phyloP scores from a whole-genome alignment of 2,888 invertebrate species.

The Xylota segnis region DNA sequence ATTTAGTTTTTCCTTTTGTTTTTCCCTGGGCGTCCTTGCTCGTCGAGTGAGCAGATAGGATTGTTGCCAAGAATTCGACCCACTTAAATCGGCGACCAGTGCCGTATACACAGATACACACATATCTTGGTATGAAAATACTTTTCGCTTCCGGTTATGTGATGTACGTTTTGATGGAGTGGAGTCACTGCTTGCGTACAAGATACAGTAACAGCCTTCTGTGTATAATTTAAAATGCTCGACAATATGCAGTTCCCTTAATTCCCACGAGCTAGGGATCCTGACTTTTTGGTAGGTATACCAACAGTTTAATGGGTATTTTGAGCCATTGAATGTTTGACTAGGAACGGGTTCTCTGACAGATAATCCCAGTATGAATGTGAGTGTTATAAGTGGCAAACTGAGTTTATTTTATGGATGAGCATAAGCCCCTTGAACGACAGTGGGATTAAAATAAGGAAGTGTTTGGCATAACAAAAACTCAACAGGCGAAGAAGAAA shows the following conservation, averaged over 20 bases:
- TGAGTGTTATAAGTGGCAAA: conserved; percentile 56
- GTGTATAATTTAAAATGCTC: conserved; percentile 27
- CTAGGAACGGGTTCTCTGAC: conserved; percentile 22
- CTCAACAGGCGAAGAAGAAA: conserved; percentile 53
- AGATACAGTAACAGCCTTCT: conserved; percentile 19
- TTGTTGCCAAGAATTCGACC: conserved; percentile 60
- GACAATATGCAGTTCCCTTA: conserved; percentile 39
- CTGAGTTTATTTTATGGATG: conserved; percentile 56
- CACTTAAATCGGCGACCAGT: conserved; percentile 59
- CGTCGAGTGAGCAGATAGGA: conserved; percentile 23
- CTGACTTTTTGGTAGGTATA: background rate
- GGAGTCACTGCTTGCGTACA: conserved; percentile 22
- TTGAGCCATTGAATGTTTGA: conserved; percentile 34
- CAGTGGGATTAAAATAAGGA: conserved; percentile 55
- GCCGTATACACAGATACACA: too few relatives aligned
- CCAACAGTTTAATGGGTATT: conserved; percentile 45
- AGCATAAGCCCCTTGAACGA: conserved; percentile 39
- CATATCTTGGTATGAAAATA: background rate
- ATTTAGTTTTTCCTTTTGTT: conserved; percentile 52
- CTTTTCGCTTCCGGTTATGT: conserved; percentile 53
- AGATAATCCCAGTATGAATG: conserved; percentile 45
- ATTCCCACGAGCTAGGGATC: background rate
- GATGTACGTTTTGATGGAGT: conserved; percentile 35
- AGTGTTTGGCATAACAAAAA: conserved; percentile 37
- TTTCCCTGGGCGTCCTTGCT: conserved; percentile 6